Conservation (phyloP, 1,140 invertebrate species). For the Danaus plexippus region DNA sequence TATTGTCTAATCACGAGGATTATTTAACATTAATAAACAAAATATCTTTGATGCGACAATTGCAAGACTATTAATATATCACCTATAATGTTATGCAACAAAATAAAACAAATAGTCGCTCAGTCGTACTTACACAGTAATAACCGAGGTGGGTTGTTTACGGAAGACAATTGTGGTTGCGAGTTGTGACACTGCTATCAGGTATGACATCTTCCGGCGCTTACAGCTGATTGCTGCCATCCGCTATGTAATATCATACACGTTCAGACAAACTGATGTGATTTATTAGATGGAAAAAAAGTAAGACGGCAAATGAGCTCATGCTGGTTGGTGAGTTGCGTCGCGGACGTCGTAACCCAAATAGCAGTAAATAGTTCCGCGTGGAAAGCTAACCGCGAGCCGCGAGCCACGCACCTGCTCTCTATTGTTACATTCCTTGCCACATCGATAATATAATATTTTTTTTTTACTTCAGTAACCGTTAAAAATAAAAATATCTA, state of each 20-base stretch:
- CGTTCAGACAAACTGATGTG: not conserved
- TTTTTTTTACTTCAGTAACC: no score
- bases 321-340: constrained; percentile 10
- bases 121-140: not conserved
- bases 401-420: constrained; percentile 14
- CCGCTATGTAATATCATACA: not conserved
- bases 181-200: constrained; percentile 6
- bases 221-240: constrained; percentile 5
- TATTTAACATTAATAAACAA: no score
- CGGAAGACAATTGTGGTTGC: constrained; percentile 4
- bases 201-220: not conserved
- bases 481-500: no score
- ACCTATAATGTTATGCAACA: no score
- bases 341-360: constrained; percentile 16
- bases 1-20: no score
- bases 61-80: no score
- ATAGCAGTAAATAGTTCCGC: constrained; percentile 28
- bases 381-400: constrained; percentile 25
- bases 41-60: no score
- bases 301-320: no score
- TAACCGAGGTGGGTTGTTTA: constrained; percentile 7
- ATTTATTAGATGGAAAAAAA: no score
- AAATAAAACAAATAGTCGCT: no score
- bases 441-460: no score
- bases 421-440: constrained; percentile 16